Percentiles rank a stretch among this genome's conserved stretches.
Conservation (phyloP, 2,888 invertebrate genomes). For the Cynaeus angustus region DNA sequence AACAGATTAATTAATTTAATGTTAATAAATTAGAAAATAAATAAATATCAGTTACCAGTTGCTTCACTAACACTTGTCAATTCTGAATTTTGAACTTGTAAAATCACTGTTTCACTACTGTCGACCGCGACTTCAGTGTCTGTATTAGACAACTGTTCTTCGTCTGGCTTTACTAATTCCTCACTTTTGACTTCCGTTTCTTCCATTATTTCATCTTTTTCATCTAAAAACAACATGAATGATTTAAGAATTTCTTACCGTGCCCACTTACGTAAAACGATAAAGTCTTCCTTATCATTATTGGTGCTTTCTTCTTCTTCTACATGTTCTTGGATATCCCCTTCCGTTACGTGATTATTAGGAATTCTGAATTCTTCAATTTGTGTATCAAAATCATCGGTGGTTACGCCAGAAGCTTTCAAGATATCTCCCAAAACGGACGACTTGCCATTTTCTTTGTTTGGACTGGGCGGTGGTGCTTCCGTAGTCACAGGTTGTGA, state of each 20-base stretch:
- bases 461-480: slow-evolving; percentile 14
- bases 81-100: slow-evolving; percentile 50
- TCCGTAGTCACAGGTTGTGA: slow-evolving; percentile 1
- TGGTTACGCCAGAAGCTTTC: slow-evolving; percentile 55
- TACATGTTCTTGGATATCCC: slow-evolving; percentile 23
- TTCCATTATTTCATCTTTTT: slow-evolving; percentile 22
- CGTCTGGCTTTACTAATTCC: slow-evolving; percentile 17
- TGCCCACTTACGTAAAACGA: slow-evolving; percentile 37
- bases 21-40: slow-evolving; percentile 58
- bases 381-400: slow-evolving; percentile 59
- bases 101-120: slow-evolving; percentile 30
- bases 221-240: slow-evolving; percentile 19
- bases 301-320: slow-evolving; percentile 10
- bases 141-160: slow-evolving; percentile 23
- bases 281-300: slow-evolving; percentile 17
- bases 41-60: slow-evolving; percentile 60
- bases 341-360: slow-evolving; percentile 28
- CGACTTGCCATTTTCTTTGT: slow-evolving; percentile 56
- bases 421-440: slow-evolving; percentile 56
- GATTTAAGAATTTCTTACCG: not conserved
- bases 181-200: slow-evolving; percentile 15
- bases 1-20: slow-evolving; percentile 49
- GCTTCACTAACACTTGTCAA: slow-evolving; percentile 52
- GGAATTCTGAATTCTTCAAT: slow-evolving; percentile 60
- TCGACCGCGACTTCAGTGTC: not conserved